phyloP scores from a whole-genome alignment of 1,140 invertebrate species.

The Fopius arisanus region DNA sequence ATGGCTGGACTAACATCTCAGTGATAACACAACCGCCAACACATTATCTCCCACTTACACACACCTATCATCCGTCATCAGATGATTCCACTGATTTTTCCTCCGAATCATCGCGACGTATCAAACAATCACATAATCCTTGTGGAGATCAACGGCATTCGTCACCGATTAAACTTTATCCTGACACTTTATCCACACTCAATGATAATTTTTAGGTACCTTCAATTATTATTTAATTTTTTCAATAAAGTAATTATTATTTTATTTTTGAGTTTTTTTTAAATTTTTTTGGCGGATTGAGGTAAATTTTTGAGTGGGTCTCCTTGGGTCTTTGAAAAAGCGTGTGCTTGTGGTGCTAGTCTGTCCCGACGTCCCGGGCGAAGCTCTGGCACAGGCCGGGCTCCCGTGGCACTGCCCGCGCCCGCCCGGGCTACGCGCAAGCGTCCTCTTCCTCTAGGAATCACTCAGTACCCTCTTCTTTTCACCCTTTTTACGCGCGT shows the following conservation, averaged over 20 bases:
- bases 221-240: too few relatives aligned
- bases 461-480: conserved; percentile 40
- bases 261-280: neutral
- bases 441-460: conserved; percentile 54
- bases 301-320: neutral
- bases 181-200: too few relatives aligned
- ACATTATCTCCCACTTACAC: conserved; percentile 8
- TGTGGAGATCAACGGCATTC: neutral
- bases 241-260: too few relatives aligned
- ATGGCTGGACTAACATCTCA: conserved; percentile 41
- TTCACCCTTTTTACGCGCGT: conserved; percentile 21
- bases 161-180: neutral
- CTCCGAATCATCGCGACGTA: conserved; percentile 15
- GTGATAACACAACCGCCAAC: conserved; percentile 29
- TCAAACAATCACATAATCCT: conserved; percentile 23
- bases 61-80: neutral
- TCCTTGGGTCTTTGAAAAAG: neutral
- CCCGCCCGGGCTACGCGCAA: conserved; percentile 63
- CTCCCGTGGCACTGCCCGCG: conserved; percentile 63
- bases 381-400: conserved; percentile 64
- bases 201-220: too few relatives aligned
- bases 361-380: conserved; percentile 63
- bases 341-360: conserved; percentile 39
- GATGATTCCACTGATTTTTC: neutral
- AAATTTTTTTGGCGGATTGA: neutral